Base-by-base conservation (phyloP, 1,140 invertebrate genomes). In the Telenomus remus region DNA sequence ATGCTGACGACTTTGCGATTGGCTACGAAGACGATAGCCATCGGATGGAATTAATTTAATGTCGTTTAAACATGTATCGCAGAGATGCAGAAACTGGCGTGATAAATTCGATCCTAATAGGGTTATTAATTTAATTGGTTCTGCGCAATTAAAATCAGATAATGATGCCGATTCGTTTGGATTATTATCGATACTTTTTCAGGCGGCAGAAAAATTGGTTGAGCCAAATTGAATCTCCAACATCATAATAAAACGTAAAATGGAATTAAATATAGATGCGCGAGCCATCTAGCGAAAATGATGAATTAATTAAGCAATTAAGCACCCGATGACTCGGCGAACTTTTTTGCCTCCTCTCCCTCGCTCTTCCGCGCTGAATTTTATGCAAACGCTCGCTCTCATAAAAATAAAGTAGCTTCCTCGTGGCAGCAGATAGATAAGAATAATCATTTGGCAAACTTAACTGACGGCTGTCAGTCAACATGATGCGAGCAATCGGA, bases 401-500 rank as follows among this genome's bases (percentile, higher is more conserved):
- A 57, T 57, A 57, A 63, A 71, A 71, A 63, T 63, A 63, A 63
- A 57, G 56, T 71, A 34, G 51, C 42, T 49, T 56, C 54, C 50
- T 44, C 48, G 50, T 48, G 63, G 50, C 49, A 14, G 54, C 57
- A 35, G 55, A 59, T 65, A 65, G 70, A 64, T 73, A 73, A 73
- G 70, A 65, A 73, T 73, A 60, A 73, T 65, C 54, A 65, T 72
- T 64, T 59, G 55, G 46, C 35, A 60, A 65, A 73, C 60, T 73
- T 73, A 73, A 65, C 70, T 73, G 55, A 73, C 70, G 70, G 53
- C 46, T 73, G 70, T 65, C 69, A 47, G 13, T 72, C 69, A 72
- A 54, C 34, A 11, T 72, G 69, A 72, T 59, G 50, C 9, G 57
- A 12, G 15, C 27, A 61, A 70, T 61, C 51, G 54, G 59, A 71